These are phyloP conservation scores for Adoxophyes honmai DNA, from an alignment of 1,140 invertebrate genomes.

Conservation along the genomic window DNA sequence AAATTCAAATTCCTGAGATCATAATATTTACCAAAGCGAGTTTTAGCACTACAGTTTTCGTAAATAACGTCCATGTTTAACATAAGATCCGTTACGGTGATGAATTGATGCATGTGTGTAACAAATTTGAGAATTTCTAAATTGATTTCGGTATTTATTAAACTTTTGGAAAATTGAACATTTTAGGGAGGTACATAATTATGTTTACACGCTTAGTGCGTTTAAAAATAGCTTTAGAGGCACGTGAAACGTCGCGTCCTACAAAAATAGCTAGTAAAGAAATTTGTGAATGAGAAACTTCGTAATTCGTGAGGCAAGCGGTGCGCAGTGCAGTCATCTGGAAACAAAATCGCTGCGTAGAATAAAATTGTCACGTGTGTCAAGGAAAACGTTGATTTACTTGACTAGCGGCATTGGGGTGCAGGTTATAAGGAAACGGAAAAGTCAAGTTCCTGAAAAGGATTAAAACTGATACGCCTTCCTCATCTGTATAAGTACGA, in stretches of 20 bases:
- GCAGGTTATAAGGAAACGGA: no score
- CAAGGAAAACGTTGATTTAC: slow-evolving; percentile 12
- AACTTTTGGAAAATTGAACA: not conserved
- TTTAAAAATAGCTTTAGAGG: slow-evolving; percentile 1
- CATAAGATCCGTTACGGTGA: not conserved
- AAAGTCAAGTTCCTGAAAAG: no score
- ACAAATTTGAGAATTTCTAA: no score
- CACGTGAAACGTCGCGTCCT: not conserved
- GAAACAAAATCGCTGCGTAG: not conserved
- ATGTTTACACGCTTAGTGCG: slow-evolving; percentile 5
- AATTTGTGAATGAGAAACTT: not conserved
- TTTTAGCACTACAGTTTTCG: not conserved
- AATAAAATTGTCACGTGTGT: not conserved
- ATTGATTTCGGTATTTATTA: no score
- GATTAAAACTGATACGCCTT: no score
- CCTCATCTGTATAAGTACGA: no score
- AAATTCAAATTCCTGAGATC: not conserved
- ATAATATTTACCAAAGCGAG: slow-evolving; percentile 9
- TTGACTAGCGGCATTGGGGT: not conserved
- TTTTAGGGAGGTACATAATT: not conserved
- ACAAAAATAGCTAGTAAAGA: not conserved
- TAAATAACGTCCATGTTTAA: slow-evolving; percentile 4
- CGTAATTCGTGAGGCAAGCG: not conserved
- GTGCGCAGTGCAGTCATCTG: not conserved
- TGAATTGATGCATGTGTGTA: not conserved